Conservation (phyloP, 2,797 vertebrate genomes). For the Macroramphosus scolopax region DNA sequence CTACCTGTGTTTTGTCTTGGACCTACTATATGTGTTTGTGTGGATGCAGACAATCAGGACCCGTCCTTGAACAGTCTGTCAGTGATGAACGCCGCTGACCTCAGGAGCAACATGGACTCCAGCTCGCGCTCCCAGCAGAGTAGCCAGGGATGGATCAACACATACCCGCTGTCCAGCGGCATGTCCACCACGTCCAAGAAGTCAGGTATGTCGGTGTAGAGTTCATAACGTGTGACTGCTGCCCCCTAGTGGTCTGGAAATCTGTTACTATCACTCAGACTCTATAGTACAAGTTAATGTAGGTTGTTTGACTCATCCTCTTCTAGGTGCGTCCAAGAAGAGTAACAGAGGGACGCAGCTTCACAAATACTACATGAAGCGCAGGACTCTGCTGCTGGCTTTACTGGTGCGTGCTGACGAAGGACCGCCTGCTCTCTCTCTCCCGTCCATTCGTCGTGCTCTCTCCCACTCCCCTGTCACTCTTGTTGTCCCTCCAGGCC, state of each 20-base stretch:
- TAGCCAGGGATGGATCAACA: conserved; percentile 97
- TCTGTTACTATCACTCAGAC: neutral
- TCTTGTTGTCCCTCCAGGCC: conserved; percentile 74
- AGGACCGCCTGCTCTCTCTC: neutral
- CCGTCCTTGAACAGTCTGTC: conserved; percentile 83
- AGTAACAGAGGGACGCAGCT: conserved; percentile 93
- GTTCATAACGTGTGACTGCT: no score
- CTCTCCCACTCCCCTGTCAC: neutral
- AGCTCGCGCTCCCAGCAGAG: conserved; percentile 92
- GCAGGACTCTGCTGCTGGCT: conserved; percentile 88
- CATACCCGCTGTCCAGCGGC: conserved; percentile 94
- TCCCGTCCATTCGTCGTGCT: no score
- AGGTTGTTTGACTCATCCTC: neutral
- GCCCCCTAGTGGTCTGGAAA: no score
- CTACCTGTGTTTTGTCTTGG: neutral
- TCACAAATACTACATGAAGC: conserved; percentile 98
- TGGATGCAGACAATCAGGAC: conserved; percentile 89
- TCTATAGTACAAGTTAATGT: no score
- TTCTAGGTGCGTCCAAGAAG: conserved; percentile 91
- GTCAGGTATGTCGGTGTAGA: conserved; percentile 78
- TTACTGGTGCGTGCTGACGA: conserved; percentile 80
- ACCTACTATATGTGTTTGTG: conserved; percentile 3
- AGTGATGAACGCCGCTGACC: conserved; percentile 82
- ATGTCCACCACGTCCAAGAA: conserved; percentile 98
- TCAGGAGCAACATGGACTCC: conserved; percentile 88